Percentiles rank a stretch among this genome's conserved stretches.
phyloP scores from a whole-genome alignment of 2,797 vertebrate species.

The Cheirogaleus major region DNA sequence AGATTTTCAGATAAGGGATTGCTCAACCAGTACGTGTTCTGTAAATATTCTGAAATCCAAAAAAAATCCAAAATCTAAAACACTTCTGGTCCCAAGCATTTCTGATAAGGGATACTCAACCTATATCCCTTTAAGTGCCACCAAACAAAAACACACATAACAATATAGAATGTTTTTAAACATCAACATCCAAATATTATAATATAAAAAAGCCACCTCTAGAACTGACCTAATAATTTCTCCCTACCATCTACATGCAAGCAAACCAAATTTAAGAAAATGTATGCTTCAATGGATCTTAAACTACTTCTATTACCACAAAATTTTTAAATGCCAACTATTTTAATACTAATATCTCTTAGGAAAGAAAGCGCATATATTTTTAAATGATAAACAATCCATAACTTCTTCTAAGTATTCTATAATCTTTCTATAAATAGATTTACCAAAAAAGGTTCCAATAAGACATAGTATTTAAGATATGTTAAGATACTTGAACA shows the following conservation, averaged over 20 bases:
- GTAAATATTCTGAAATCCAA: neutral
- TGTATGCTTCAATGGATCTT: neutral
- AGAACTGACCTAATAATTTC: slow-evolving; percentile 48
- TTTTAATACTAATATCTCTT: slow-evolving; percentile 30
- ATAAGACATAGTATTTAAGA: slow-evolving; percentile 11
- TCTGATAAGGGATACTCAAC: neutral
- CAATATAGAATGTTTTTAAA: slow-evolving; percentile 35
- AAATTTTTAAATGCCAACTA: neutral
- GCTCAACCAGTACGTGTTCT: neutral
- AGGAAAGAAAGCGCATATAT: neutral
- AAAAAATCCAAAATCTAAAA: neutral
- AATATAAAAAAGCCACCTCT: slow-evolving; percentile 37
- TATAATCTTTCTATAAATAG: slow-evolving; percentile 40
- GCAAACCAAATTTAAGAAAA: slow-evolving; percentile 33
- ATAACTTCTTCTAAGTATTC: slow-evolving; percentile 2
- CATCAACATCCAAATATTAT: slow-evolving; percentile 40
- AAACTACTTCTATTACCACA: neutral
- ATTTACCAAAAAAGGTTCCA: neutral
- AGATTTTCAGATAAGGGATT: neutral
- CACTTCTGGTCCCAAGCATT: neutral
- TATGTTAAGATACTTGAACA: slow-evolving; percentile 40
- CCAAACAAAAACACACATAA: slow-evolving; percentile 11
- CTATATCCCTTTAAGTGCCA: slow-evolving; percentile 29
- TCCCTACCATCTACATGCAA: slow-evolving; percentile 20
- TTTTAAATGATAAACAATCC: neutral